These are phyloP conservation scores for Syrmaticus mikado DNA, from an alignment of 2,113 vertebrate genomes.

Conservation along the genomic window DNA sequence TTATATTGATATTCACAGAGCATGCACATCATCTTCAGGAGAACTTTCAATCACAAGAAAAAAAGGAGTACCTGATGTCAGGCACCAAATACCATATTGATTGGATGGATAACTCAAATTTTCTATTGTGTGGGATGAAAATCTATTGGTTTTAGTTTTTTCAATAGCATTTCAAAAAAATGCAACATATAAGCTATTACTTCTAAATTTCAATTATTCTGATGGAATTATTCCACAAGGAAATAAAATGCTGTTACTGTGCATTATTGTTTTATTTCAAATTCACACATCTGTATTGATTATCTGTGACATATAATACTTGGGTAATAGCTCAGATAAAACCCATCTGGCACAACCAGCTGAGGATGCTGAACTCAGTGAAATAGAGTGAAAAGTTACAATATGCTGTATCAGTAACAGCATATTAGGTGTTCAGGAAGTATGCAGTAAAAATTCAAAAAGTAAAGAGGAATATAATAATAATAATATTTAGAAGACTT, in stretches of 20 bases:
- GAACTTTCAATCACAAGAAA: not conserved
- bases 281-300: constrained; percentile 51
- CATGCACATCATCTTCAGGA: not conserved
- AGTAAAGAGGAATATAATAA: not conserved
- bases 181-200: not conserved
- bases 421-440: not conserved
- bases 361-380: not conserved
- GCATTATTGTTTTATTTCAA: constrained; percentile 28
- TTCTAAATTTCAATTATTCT: not conserved
- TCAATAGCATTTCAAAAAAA: not conserved
- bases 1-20: not conserved
- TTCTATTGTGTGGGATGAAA: not conserved
- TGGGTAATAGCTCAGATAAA: constrained; percentile 53
- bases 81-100: not conserved
- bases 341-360: constrained; percentile 34
- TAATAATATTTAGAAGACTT: not conserved
- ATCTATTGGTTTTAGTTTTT: not conserved
- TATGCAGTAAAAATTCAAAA: not conserved
- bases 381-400: constrained; percentile 37
- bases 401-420: constrained; percentile 26
- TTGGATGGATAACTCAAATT: not conserved
- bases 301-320: constrained; percentile 46
- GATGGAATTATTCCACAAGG: constrained; percentile 4
- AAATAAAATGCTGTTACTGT: constrained; percentile 16
- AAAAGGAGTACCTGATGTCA: not conserved